Base-by-base conservation (phyloP, 2,888 invertebrate genomes). In the Metacarcinus magister region DNA sequence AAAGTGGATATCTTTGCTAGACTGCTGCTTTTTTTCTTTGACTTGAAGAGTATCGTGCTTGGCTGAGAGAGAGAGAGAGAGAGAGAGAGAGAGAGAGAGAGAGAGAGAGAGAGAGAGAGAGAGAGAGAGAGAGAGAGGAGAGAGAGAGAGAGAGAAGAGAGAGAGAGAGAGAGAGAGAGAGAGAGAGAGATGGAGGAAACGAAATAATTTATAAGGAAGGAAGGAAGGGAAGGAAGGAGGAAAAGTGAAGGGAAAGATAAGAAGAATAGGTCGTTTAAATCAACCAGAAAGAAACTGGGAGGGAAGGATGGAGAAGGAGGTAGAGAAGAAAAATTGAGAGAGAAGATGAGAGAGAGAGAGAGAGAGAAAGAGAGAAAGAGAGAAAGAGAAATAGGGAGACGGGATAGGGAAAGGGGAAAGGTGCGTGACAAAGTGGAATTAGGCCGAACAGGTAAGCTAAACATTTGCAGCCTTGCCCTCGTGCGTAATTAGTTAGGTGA, bases 1-100 rank as follows among this genome's bases (percentile, higher is more conserved):
- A 82, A 82, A n/a, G 82, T 32, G 32, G 82, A 32, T 82, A 82
- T 82, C 82, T 82, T 82, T 82, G 82, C 82, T 82, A 28, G 82
- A 5, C 28, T 82, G 4, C 32, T 28, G 32, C 32, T 32, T 32
- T 32, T 32, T 82, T 75, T 75, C 32, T 82, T 82, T 28, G 32
- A 82, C 82, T 32, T 32, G 32, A 5, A 82, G 8, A 32, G 32
- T 54, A 54, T 54, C 54, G 16, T n/a, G n/a, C n/a, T n/a, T n/a
- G 67, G n/a, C 23, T 23, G 67, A 67, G 67, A 67, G n/a, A 67
- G 67, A 67, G 67, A 67, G 67, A 67, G 67, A 67, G 67, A 67
- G 67, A 67, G 67, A 67, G 67, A 67, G 67, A 67, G 67, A 67
- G 67, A 67, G 67, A 67, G 67, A 67, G 67, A 67, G 67, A 67